Percentiles rank a stretch among this genome's conserved stretches.
Conservation (phyloP, 2,113 vertebrate species). For the Erythrocercus mccallii region DNA sequence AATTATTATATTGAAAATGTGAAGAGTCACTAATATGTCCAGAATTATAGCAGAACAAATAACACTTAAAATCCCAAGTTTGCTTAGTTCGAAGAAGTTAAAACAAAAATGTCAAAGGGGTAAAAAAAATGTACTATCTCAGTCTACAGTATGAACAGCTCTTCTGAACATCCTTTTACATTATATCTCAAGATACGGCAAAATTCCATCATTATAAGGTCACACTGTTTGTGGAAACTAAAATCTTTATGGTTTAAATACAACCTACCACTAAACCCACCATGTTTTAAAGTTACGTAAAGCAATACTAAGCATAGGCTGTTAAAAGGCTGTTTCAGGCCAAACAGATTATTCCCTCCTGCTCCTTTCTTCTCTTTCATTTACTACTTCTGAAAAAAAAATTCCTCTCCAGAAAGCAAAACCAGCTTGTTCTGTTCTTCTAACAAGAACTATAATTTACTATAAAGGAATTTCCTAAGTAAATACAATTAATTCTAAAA, state of each 20-base stretch:
- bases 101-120: neutral
- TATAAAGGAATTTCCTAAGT: neutral
- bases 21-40: neutral
- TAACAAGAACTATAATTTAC: neutral
- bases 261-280: neutral
- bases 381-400: neutral
- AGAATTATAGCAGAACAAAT: neutral
- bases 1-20: neutral
- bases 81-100: neutral
- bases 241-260: neutral
- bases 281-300: neutral
- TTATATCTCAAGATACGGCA: neutral
- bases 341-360: neutral
- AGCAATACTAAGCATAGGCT: neutral
- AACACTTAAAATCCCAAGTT: neutral
- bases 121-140: neutral
- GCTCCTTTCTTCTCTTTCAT: neutral
- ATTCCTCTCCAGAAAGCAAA: neutral
- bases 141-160: neutral
- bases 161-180: neutral
- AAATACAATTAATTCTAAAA: neutral
- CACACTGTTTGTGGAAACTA: neutral
- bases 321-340: neutral
- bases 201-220: constrained; percentile 23
- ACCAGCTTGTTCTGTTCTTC: neutral